Conservation (phyloP, 2,888 invertebrate species). For the Germaria angustata region DNA sequence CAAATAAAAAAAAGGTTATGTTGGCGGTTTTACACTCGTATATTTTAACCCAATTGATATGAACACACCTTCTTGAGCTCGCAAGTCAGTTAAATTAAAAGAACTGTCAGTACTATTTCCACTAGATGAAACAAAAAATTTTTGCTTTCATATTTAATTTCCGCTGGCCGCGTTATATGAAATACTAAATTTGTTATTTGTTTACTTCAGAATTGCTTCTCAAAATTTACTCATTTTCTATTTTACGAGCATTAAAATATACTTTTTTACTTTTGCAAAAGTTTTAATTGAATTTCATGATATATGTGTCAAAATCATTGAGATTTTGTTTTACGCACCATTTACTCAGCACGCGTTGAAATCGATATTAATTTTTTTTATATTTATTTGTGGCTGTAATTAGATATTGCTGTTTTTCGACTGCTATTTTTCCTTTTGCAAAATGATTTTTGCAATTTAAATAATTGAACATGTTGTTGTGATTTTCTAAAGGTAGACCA, state of each 20-base stretch:
- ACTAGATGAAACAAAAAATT: neutral
- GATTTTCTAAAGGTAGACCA: constrained; percentile 64
- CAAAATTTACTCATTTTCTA: neutral
- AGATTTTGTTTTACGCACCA: constrained; percentile 49
- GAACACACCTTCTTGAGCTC: constrained; percentile 32
- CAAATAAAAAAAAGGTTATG: neutral
- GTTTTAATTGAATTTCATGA: constrained; percentile 43
- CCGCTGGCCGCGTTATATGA: neutral
- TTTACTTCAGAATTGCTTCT: constrained; percentile 4
- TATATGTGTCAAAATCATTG: constrained; percentile 26
- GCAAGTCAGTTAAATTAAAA: constrained; percentile 38
- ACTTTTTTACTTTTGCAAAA: too few relatives aligned
- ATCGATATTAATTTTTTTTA: constrained; percentile 53
- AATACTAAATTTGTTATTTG: neutral
- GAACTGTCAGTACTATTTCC: neutral
- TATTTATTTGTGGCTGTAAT: constrained; percentile 56
- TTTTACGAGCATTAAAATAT: neutral
- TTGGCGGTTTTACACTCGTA: neutral
- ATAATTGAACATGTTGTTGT: constrained; percentile 51
- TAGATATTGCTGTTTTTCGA: constrained; percentile 58
- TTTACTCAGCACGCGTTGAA: constrained; percentile 64
- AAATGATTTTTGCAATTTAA: constrained; percentile 26
- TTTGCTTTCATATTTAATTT: neutral
- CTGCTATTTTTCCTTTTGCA: neutral
- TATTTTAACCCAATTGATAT: constrained; percentile 25